Evolutionary conservation across 2,797 vertebrate genomes (phyloP), one percentile per base, ranked within the genome.

Genomic region (Mycteria americana): DNA sequence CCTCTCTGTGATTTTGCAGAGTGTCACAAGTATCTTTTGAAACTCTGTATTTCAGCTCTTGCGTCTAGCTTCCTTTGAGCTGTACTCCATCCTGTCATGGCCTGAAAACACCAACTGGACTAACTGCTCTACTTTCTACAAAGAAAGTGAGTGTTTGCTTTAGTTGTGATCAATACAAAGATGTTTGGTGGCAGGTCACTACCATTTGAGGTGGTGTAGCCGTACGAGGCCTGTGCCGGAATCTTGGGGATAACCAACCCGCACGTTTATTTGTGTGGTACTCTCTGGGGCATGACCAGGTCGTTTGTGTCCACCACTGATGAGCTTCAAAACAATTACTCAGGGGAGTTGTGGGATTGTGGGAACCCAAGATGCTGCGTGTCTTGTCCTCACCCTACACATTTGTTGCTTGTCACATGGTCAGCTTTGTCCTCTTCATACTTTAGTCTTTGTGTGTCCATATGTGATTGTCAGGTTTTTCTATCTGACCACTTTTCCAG

Each of bases 231-330:
- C 69, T 85, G 48, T 60, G 62, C 27, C 9, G 11, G 59, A 72
- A 25, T 41, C 37, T 31, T 4, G 3, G 45, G 13, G 24, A 17
- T 67, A 77, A 78, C 9, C 4, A 87, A 68, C 16, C 8, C 0
- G 0, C 5, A 9, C 0, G 0, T 45, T 89, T 77, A 27, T 68
- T 74, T 76, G 48, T 85, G 35, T 72, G 31, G 17, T 77, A 17
- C 7, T 69, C n/a, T 37, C 24, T 48, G 22, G 11, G 11, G 5
- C 2, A 5, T n/a, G 8, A 53, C 10, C 31, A 74, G 30, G 28
- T 59, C 0, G 0, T 69, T 82, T 86, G 14, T 43, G 22, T 75
- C 17, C 48, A 43, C 9, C 5, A 54, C 24, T 23, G 65, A 69
- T 15, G 37, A 89, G 30, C 23, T 91, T 74, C 64, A 63, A 70